A percentile compares a stretch with the other conserved stretches of the same genome.
Conservation (phyloP, 2,888 invertebrate genomes). For the Amiota minor region DNA sequence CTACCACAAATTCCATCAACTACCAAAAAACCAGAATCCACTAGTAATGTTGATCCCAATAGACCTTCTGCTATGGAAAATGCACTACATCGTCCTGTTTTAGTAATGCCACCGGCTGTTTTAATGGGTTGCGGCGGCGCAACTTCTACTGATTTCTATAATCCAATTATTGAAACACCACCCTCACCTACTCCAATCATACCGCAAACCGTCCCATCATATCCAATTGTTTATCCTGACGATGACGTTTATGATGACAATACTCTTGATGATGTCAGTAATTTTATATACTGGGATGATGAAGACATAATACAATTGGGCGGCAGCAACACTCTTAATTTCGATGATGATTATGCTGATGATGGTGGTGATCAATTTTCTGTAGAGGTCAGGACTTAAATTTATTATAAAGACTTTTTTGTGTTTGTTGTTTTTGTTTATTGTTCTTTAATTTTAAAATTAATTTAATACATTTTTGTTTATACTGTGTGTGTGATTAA, state of each 20-base stretch:
- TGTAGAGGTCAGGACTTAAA: conserved; percentile 73
- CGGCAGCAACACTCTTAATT: conserved; percentile 11
- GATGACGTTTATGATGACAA: conserved; percentile 80
- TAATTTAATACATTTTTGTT: conserved; percentile 19
- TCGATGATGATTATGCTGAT: conserved; percentile 34
- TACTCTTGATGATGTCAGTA: conserved; percentile 43
- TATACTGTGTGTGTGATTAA: neutral
- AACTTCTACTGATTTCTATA: conserved; percentile 65
- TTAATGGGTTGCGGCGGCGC: conserved; percentile 75
- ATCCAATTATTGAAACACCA: conserved; percentile 77
- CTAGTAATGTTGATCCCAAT: neutral
- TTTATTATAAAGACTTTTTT: conserved; percentile 51
- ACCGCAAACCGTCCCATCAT: neutral
- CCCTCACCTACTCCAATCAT: conserved; percentile 77
- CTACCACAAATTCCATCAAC: neutral
- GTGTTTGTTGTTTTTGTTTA: conserved; percentile 39
- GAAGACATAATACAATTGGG: conserved; percentile 19
- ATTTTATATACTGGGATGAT: neutral
- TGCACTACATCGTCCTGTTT: conserved; percentile 71
- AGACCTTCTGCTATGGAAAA: conserved; percentile 53
- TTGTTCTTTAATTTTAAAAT: conserved; percentile 38
- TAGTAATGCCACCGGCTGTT: conserved; percentile 75
- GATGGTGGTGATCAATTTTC: conserved; percentile 71
- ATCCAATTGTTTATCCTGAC: conserved; percentile 85
- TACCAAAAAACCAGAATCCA: neutral